Conservation (phyloP, 2,797 vertebrate genomes). For the Delichon dasypus region DNA sequence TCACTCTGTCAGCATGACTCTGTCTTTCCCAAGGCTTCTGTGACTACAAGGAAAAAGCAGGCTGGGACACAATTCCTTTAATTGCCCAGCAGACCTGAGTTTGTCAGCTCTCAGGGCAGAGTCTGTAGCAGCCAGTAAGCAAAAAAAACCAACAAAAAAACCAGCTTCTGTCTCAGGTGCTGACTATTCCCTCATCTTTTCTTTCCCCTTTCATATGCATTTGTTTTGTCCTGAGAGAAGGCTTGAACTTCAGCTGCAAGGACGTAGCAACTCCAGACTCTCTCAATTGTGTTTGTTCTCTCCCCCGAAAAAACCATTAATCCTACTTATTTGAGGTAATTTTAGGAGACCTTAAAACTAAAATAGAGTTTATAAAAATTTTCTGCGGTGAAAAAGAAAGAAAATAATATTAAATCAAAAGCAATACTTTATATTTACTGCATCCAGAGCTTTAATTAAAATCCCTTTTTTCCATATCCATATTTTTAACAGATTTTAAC, state of each 20-base stretch:
- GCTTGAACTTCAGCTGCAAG: not conserved
- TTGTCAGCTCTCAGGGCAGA: not conserved
- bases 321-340: not conserved
- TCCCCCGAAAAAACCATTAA: not conserved
- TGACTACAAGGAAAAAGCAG: not conserved
- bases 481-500: not conserved
- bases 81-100: not conserved
- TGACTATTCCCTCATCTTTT: not conserved
- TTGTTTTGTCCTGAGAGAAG: not conserved
- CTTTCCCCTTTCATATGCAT: not conserved
- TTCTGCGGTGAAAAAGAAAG: not conserved
- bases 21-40: not conserved
- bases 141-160: not conserved
- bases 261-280: not conserved
- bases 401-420: not conserved
- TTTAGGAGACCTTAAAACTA: not conserved
- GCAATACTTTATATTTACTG: not conserved
- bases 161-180: conserved; percentile 32
- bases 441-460: not conserved
- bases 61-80: not conserved
- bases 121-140: rapidly evolving
- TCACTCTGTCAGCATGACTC: not conserved
- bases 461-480: not conserved
- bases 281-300: not conserved
- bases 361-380: not conserved